Base-by-base conservation (phyloP, 2,797 vertebrate species). In the Denticeps clupeoides region DNA sequence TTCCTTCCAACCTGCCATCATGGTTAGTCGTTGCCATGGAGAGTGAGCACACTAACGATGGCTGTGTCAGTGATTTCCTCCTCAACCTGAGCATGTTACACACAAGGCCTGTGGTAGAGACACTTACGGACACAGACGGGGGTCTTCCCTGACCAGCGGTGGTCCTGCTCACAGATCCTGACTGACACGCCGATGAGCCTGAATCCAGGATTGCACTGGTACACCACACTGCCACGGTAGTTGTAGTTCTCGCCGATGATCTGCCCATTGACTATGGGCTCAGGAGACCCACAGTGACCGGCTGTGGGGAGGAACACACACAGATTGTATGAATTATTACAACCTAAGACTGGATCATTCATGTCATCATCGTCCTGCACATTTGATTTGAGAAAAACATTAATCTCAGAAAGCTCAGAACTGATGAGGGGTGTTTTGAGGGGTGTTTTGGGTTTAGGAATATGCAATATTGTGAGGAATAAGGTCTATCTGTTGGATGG, bases 41-140 rank as follows among this genome's bases (percentile, higher is more conserved):
- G 16, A 31, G n/a, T 26, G 10, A 18, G 13, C 16, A 11, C 28
- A 31, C 22, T 43, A 7, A 33, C 7, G 23, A 7, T 35, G 15
- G 8, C 13, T 35, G 32, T 19, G 2, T 21, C 22, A 21, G 2
- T 1, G 3, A 4, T n/a, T n/a, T n/a, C n/a, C n/a, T n/a, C n/a
- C n/a, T n/a, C n/a, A n/a, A n/a, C n/a, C n/a, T n/a, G n/a, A n/a
- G n/a, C n/a, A n/a, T n/a, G n/a, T n/a, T n/a, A n/a, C n/a, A n/a
- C n/a, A n/a, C n/a, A n/a, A n/a, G n/a, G n/a, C n/a, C n/a, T n/a
- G n/a, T n/a, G n/a, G n/a, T n/a, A n/a, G n/a, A 19, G 24, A 38
- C 70, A 96, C 95, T 94, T 89, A 99, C 95, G 82, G 77, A 98
- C 92, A 75, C 95, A 99, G 75, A 97, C 85, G 45, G 95, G 95